phyloP scores from a whole-genome alignment of 2,888 invertebrate genomes.

The Ellobium chinense region DNA sequence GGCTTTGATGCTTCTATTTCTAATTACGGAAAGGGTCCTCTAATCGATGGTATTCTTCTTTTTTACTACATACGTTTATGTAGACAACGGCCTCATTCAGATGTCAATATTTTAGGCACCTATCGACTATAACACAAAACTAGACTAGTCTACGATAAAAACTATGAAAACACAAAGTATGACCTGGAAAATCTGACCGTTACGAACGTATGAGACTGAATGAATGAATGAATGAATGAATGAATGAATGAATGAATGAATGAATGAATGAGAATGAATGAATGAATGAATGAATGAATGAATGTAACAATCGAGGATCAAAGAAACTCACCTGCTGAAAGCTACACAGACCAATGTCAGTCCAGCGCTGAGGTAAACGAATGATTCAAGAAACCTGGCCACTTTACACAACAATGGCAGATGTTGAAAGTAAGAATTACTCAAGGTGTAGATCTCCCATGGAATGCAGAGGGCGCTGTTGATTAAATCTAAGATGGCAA shows the following conservation, averaged over 20 bases:
- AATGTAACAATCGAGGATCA: neutral
- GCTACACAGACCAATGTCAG: conserved; percentile 67
- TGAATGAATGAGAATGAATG: neutral
- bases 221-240: neutral
- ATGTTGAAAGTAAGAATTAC: conserved; percentile 59
- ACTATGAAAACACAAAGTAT: too few species aligned
- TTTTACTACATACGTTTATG: too few species aligned
- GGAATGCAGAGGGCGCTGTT: conserved; percentile 63
- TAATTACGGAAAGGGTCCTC: too few species aligned
- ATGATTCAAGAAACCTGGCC: conserved; percentile 58
- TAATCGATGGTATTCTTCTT: too few species aligned
- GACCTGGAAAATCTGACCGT: too few species aligned
- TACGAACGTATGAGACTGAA: too few species aligned
- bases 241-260: neutral
- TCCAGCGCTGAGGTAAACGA: conserved; percentile 62
- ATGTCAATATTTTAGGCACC: too few species aligned
- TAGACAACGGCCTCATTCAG: too few species aligned
- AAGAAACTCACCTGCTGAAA: conserved; percentile 55
- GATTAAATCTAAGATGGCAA: conserved; percentile 62
- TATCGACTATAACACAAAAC: too few species aligned
- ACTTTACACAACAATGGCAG: conserved; percentile 46
- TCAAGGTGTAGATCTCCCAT: conserved; percentile 62
- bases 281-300: neutral
- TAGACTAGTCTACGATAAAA: too few species aligned
- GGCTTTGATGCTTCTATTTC: too few species aligned